Evolutionary conservation across 1,140 invertebrate species (phyloP), one percentile per base, ranked within the genome.

Genomic region (Drosophila teissieri): DNA sequence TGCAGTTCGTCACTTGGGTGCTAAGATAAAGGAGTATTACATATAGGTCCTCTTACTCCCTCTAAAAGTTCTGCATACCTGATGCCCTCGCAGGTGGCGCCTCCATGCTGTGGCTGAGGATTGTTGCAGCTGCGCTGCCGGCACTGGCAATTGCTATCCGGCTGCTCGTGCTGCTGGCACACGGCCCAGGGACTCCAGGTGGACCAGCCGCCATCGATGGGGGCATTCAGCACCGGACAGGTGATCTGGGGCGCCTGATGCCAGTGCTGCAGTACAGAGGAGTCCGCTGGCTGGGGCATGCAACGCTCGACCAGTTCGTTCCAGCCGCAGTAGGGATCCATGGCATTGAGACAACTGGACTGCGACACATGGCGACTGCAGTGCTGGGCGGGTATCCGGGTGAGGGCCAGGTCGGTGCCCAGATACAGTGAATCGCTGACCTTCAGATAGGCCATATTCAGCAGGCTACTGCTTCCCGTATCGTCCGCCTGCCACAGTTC

Each of bases 291-390:
- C 1, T 95, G 94, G 0, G 94, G 93, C 0, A 95, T 94, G 83
- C 98, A 98, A 10, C 93, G 91, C 53, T 96, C 94, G 5, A 94
- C 92, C 4, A 94, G 93, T 57, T 96, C 95, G 92, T 98, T 95
- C 98, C 98, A 99, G 0, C 97, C 98, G 92, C 98, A 99, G 91
- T 98, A 97, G 0, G 98, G 98, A 92, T 99, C 98, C 93, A 96
- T 96, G 0, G 97, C 95, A 79, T 96, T 95, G 17, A 97, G 80
- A 91, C 98, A 99, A 2, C 95, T 94, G 3, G 94, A 92, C 39
- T 94, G 94, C 1, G 93, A 95, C 15, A 93, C 93, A 92, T 97
- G 96, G 3, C 96, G 94, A 22, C 93, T 93, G 89, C 98, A 99
- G 52, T 97, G 95, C 49, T 96, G 94, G 0, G 96, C 94, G 1